Evolutionary conservation across 2,113 vertebrate species (phyloP).

Genomic region (Sciurus niger): DNA sequence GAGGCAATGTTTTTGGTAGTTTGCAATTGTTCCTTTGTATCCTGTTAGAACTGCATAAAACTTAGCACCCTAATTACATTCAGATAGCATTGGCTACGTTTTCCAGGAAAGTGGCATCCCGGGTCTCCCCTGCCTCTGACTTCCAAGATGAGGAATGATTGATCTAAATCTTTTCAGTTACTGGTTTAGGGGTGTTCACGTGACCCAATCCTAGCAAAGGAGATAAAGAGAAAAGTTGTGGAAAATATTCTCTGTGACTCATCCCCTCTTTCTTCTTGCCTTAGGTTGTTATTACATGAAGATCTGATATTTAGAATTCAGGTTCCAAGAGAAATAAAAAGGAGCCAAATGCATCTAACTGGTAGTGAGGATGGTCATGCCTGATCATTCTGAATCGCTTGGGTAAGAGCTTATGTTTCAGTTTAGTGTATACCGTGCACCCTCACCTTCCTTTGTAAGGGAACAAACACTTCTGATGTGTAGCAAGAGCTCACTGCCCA

Average conservation of each 20-base stretch:
- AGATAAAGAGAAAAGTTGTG: accelerated
- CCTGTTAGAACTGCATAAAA: constrained; percentile 9
- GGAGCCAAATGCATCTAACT: not conserved
- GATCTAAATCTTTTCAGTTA: not conserved
- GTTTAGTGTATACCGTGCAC: not conserved
- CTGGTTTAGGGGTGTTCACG: not conserved
- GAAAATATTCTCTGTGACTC: not conserved
- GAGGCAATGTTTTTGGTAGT: not conserved
- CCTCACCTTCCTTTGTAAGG: not conserved
- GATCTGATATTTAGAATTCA: not conserved
- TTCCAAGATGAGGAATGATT: not conserved
- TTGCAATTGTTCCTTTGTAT: not conserved
- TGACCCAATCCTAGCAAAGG: not conserved
- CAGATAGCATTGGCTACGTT: not conserved
- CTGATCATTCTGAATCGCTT: not conserved
- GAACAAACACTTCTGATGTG: not conserved
- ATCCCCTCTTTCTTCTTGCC: not conserved
- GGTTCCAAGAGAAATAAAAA: constrained; percentile 7
- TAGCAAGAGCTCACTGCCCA: not conserved
- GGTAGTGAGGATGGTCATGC: not conserved
- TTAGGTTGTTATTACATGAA: not conserved
- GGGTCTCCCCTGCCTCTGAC: not conserved
- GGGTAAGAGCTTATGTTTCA: not conserved
- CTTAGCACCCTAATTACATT: constrained; percentile 30
- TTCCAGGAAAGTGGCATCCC: not conserved